These are phyloP conservation scores for Phataginus tetradactyla DNA, from an alignment of 2,797 vertebrate species.

Conservation along the genomic window DNA sequence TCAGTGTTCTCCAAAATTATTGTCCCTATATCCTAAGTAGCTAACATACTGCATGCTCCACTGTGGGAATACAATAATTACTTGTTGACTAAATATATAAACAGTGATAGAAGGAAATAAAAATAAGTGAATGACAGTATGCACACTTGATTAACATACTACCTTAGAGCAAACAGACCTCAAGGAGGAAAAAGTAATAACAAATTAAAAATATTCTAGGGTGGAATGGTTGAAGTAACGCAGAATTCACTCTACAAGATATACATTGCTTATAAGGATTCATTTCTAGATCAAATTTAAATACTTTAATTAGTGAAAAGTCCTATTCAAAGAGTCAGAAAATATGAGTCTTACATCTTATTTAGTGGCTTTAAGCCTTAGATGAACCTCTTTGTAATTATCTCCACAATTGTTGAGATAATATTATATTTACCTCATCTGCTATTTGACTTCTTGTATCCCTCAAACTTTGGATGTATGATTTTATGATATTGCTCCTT, in stretches of 20 bases:
- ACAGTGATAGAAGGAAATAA: not conserved
- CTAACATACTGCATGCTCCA: not conserved
- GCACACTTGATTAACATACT: not conserved
- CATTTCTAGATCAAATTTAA: constrained; percentile 10
- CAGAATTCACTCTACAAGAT: not conserved
- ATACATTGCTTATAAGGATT: not conserved
- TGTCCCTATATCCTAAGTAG: not conserved
- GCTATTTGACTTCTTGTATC: not conserved
- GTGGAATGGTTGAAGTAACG: not conserved
- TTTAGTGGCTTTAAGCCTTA: not conserved
- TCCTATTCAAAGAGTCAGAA: not conserved
- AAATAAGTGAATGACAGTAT: not conserved
- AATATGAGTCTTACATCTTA: not conserved
- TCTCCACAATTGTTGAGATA: not conserved
- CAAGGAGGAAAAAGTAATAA: not conserved
- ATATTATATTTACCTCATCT: not conserved
- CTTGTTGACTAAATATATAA: not conserved
- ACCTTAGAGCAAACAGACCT: not conserved
- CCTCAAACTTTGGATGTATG: not conserved
- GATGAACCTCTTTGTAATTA: not conserved
- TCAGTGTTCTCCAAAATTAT: not conserved
- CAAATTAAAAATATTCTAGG: not conserved
- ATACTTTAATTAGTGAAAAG: not conserved
- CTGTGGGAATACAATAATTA: not conserved
- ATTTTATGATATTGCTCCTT: not conserved